Base-by-base conservation (phyloP, 2,797 vertebrate genomes). In the Phrynocephalus forsythii region DNA sequence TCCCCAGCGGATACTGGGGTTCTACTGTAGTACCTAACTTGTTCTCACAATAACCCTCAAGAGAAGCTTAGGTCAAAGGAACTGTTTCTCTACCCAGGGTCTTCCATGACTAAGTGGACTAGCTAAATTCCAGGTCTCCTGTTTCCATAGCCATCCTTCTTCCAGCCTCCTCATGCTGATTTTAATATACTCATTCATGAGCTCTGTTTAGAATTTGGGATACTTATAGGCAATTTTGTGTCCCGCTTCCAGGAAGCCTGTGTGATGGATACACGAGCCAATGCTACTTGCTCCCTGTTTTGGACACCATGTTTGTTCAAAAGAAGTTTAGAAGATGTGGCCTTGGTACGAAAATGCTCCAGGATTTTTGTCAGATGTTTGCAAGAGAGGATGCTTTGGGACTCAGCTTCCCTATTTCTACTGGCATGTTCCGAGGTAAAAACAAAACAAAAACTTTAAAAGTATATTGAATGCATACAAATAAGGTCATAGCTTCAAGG, bases 241-340 rank as follows among this genome's bases (percentile, higher is more conserved):
- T 10, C 91, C 22, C 90, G 79, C 67, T 94, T 89, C 28, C 92
- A 99, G 98, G 98, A 83, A 98, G 96, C 69, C 94, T 99, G 15
- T 98, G 98, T 90, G 96, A 95, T 52, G 81, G 87, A 5, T 89
- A 94, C 91, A 97, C 94, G 18, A 79, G 97, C 10, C 92, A 93
- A 0, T 97, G 97, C 95, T 99, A 98, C 95, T 91, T 96, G 96
- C 96, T 99, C 38, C 97, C 98, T 0, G 97, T 98, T 68, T 94
- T 99, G 82, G 98, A 99, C 95, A 99, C 98, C 0, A 83, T 98
- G 92, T 98, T 98, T 28, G 98, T 99, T 89, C 96, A 94, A 86
- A 96, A 88, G 88, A 94, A 88, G 76, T 96, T 95, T 88, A 97
- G 98, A 88, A 96, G 97, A 92, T 92, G 87, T 60, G 98, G 98